Evolutionary conservation across 2,797 vertebrate genomes (phyloP).

Genomic region (Sparidentex hasta): DNA sequence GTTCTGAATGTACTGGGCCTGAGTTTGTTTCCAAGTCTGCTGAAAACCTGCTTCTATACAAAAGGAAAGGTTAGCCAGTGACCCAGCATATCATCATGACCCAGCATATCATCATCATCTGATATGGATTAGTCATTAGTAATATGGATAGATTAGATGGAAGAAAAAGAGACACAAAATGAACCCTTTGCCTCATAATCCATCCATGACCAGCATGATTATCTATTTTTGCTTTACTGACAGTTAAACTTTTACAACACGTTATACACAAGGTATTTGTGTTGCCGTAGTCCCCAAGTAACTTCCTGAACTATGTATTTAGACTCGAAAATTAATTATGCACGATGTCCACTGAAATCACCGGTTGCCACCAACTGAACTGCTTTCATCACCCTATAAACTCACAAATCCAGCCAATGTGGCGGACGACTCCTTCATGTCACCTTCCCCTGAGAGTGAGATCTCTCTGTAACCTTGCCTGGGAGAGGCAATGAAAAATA

Average conservation of each 20-base stretch:
- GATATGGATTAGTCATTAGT: background rate
- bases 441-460: conserved; percentile 46
- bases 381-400: conserved; percentile 57
- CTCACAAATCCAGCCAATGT: conserved; percentile 67
- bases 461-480: conserved; percentile 57
- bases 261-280: conserved; percentile 17
- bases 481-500: conserved; percentile 54
- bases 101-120: background rate
- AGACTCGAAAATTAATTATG: conserved; percentile 5
- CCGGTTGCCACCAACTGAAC: conserved; percentile 22
- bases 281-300: background rate
- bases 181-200: conserved; percentile 6
- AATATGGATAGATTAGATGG: background rate
- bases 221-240: background rate
- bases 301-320: background rate
- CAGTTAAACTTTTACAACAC: background rate
- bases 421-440: conserved; percentile 55
- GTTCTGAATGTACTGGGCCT: conserved; percentile 1
- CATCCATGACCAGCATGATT: background rate
- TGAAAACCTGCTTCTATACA: conserved; percentile 16
- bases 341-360: conserved; percentile 27
- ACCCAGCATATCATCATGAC: background rate
- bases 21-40: conserved; percentile 7
- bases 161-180: background rate
- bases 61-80: conserved; percentile 9